Conservation (phyloP, 1,140 invertebrate genomes). For the Eciton burchellii region DNA sequence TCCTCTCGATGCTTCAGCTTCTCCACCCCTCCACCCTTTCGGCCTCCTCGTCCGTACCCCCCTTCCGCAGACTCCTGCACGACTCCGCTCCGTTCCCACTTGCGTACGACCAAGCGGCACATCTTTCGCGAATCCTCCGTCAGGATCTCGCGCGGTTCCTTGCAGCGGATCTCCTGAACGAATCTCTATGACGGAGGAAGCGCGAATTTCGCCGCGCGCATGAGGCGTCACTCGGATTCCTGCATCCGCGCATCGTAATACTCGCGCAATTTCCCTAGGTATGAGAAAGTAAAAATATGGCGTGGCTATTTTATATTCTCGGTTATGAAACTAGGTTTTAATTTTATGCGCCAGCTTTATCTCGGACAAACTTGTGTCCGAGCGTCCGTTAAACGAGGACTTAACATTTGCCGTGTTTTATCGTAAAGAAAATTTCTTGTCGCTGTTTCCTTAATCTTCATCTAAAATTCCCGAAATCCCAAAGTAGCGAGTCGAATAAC, state of each 20-base stretch:
- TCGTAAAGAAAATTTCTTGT: too few species aligned
- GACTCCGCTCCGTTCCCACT: slow-evolving; percentile 17
- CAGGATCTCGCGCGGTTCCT: slow-evolving; percentile 22
- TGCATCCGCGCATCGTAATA: neutral
- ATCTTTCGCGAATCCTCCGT: slow-evolving; percentile 48
- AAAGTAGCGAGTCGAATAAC: neutral
- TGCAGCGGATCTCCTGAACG: too few species aligned
- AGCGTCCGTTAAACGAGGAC: too few species aligned
- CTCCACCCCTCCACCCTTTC: slow-evolving; percentile 59
- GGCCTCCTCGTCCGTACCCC: slow-evolving; percentile 59
- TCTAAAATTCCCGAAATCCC: neutral
- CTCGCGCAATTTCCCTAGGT: neutral
- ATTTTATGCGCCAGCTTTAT: neutral
- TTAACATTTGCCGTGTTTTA: too few species aligned
- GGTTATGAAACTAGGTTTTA: neutral
- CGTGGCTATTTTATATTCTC: neutral
- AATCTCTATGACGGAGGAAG: too few species aligned
- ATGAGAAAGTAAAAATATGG: neutral
- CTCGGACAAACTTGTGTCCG: neutral
- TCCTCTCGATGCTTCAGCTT: slow-evolving; percentile 79
- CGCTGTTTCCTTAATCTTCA: too few species aligned
- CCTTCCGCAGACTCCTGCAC: slow-evolving; percentile 55
- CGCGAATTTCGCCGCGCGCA: slow-evolving; percentile 13
- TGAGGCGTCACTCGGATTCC: slow-evolving; percentile 3
- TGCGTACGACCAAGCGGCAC: slow-evolving; percentile 15